Base-by-base conservation (phyloP, 2,113 vertebrate genomes). In the Lagopus muta region DNA sequence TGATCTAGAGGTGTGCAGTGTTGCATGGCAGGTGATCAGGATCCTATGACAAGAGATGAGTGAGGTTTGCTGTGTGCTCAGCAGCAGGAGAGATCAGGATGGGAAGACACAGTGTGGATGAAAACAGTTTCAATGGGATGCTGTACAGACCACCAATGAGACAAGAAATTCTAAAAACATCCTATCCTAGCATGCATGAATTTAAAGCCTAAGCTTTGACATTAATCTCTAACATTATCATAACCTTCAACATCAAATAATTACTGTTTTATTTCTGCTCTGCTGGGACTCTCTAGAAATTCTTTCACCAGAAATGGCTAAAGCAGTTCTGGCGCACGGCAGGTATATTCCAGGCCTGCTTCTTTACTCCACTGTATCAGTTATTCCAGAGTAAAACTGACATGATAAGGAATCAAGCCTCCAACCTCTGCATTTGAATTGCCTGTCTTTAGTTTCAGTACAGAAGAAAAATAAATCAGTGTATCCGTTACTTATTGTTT, bases 191-290 rank as follows among this genome's bases (percentile, higher is more conserved):
- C 90, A 64, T 72, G 66, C 43, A 82, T 66, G 25, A 66, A 86
- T 84, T 93, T 88, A 82, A 70, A 89, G 64, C 30, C 69, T 61
- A 81, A 84, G 6, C 20, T 86, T 74, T 81, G 80, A 67, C 86
- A 83, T 82, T 83, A 91, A 86, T 91, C 55, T 77, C 15, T 52
- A 72, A 54, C 27, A 66, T 94, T 94, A 90, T 72, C 52, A 34
- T 78, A 67, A 92, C 72, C 77, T 95, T 86, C 48, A 78, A 1
- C 30, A 73, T 83, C 36, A 86, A 89, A 65, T 36, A 86, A 36
- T 9, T 92, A 30, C 5, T 24, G 83, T 86, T 82, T 88, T 84
- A 92, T 78, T 90, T 89, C 30, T 92, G 13, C 9, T 81, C 70
- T 40, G n/a, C 30, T 62, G n/a, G 13, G 40, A 81, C 78, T 72